Evolutionary conservation across 2,888 invertebrate species (phyloP), one percentile per base, ranked within the genome.

Genomic region (Taenaris catops): DNA sequence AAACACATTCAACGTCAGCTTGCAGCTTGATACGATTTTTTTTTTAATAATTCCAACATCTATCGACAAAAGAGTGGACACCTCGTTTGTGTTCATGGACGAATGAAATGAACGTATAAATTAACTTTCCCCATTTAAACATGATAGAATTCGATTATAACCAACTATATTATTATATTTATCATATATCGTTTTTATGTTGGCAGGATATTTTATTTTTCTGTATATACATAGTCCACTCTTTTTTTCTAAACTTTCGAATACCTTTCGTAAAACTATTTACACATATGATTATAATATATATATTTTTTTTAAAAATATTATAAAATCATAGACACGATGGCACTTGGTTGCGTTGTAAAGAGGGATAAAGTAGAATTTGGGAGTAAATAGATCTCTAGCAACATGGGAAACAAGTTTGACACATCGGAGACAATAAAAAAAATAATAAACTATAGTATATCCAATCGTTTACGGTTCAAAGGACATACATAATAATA

Each of bases 341-440:
- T 84, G 84, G 84, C 84, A 84, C 84, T 83, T 70, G 79, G 78
- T 84, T 76, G 80, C 80, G 69, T 76, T 66, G 65, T 64, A 67
- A 64, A 58, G 66, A 56, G 55, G 61, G 64, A 63, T 58, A 62
- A 38, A 35, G 54, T 51, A 59, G 41, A 55, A 53, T 54, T 53
- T 50, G 53, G 53, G 48, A 54, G 55, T 51, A 58, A 60, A 58
- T 55, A 55, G 46, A 44, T 32, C 12, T 18, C 18, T 25, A 23
- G 5, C 16, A 17, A 16, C 10, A 38, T 28, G 35, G 41, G 20
- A 41, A 38, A 31, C 36, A 34, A 50, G 48, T 67, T 65, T 64
- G 64, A 65, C 69, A 66, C 62, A 40, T 58, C 51, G 54, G 63
- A 63, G 65, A 59, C 44, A 42, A 55, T 44, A 49, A 21, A 44